phyloP scores from a whole-genome alignment of 2,888 invertebrate genomes.

The Euproctis similis region DNA sequence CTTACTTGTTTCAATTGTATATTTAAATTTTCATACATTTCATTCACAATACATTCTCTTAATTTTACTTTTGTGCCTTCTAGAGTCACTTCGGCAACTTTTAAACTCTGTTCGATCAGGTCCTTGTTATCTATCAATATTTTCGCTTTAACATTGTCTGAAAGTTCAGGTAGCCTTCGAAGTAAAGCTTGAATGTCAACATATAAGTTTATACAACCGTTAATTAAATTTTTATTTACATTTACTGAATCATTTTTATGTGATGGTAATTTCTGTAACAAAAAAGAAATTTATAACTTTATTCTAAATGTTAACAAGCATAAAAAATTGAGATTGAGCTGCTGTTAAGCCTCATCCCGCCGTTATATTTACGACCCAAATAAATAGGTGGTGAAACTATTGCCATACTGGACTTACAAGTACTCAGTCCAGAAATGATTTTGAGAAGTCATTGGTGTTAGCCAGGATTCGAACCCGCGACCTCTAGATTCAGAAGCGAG shows the following conservation, averaged over 20 bases:
- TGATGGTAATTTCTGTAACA: slow-evolving; percentile 43
- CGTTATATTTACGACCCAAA: too few relatives aligned
- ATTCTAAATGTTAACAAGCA: too few relatives aligned
- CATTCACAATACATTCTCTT: slow-evolving; percentile 55
- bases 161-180: slow-evolving; percentile 43
- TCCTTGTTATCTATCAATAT: slow-evolving; percentile 36
- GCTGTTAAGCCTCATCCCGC: too few relatives aligned
- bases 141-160: slow-evolving; percentile 42
- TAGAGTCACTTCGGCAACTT: slow-evolving; percentile 39
- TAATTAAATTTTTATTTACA: slow-evolving; percentile 51
- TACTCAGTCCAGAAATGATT: too few relatives aligned
- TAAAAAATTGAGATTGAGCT: too few relatives aligned
- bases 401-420: too few relatives aligned
- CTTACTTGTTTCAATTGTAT: slow-evolving; percentile 86
- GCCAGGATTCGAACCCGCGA: too few relatives aligned
- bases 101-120: slow-evolving; percentile 41
- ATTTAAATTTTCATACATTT: slow-evolving; percentile 61
- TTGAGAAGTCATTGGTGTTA: too few relatives aligned
- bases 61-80: slow-evolving; percentile 42
- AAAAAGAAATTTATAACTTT: too few relatives aligned
- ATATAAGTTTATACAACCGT: slow-evolving; percentile 57
- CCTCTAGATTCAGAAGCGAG: too few relatives aligned
- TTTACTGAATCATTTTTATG: slow-evolving; percentile 41
- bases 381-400: too few relatives aligned
- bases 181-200: slow-evolving; percentile 45